phyloP scores from a whole-genome alignment of 2,113 vertebrate species.

The Lasiurus borealis region DNA sequence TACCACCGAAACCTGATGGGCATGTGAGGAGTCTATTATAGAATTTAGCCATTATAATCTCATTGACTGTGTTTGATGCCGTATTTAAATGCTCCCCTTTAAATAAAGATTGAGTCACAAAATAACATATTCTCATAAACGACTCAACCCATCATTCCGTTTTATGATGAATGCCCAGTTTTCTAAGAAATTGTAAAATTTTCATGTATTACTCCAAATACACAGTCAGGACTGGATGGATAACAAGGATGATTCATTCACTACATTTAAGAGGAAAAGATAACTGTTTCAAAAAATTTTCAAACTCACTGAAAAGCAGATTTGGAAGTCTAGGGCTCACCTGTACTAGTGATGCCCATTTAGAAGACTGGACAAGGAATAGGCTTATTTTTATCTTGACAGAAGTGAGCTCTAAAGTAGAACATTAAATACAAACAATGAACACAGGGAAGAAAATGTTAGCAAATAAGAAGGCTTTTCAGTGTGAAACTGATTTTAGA shows the following conservation, averaged over 20 bases:
- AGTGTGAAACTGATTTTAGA: background rate
- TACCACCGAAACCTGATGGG: background rate
- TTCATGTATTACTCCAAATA: constrained; percentile 72
- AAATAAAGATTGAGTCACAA: constrained; percentile 73
- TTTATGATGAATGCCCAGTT: constrained; percentile 70
- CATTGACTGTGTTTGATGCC: constrained; percentile 59
- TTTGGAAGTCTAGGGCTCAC: background rate
- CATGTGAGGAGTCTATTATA: background rate
- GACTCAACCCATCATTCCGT: constrained; percentile 50
- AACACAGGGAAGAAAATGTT: constrained; percentile 51
- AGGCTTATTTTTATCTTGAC: constrained; percentile 38
- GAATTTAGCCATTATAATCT: constrained; percentile 67
- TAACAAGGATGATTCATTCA: constrained; percentile 53
- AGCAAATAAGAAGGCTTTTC: background rate
- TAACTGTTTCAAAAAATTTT: constrained; percentile 57
- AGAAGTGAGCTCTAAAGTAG: background rate
- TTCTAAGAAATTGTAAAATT: constrained; percentile 54
- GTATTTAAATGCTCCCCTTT: constrained; percentile 62
- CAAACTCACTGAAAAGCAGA: constrained; percentile 44
- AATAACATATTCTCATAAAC: constrained; percentile 73
- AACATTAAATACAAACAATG: background rate
- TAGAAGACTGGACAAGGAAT: constrained; percentile 59
- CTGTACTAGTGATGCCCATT: background rate
- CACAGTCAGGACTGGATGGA: constrained; percentile 49
- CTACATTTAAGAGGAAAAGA: constrained; percentile 44